Evolutionary conservation across 2,888 invertebrate species (phyloP), one percentile per base, ranked within the genome.

Genomic region (Cantharis rustica): DNA sequence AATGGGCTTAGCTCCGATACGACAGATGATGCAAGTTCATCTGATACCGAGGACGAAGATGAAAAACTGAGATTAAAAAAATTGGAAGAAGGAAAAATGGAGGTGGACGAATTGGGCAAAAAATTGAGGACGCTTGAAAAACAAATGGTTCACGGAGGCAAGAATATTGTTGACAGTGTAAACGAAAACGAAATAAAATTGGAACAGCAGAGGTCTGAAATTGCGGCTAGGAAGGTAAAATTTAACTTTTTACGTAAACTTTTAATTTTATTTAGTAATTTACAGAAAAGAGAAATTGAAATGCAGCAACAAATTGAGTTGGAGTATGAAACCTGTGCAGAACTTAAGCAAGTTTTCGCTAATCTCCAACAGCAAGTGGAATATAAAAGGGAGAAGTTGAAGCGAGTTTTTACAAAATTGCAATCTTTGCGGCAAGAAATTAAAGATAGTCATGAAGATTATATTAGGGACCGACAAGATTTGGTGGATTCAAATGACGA

Each of bases 321-420:
- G 83, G 96, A 98, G 87, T 98, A 99, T 86, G 96, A 98, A 86
- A 96, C 95, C 15, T 95, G 97, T 13, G 90, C 95, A 69, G 98
- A 96, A 85, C 93, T 99, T 73, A 94, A 95, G 75, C 96, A 95
- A 85, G 98, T 97, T 0, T 98, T 96, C 85, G 93, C 95, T 10
- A 96, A 95, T 71, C 89, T 99, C 75, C 97, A 98, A 86, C 98
- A 98, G 87, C 98, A 99, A 89, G 98, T 99, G 1, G 99, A 99
- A 86, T 93, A 96, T 75, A 99, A 99, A 88, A 96, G 98, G 20
- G 95, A 95, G 84, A 97, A 98, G 88, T 88, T 98, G 73, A 96
- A 97, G 85, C 96, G 98, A 88, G 92, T 98, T 85, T 94, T 96
- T 85, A 91, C 93, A 15, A 97, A 97, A 88, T 91, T 94, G 71